Evolutionary conservation across 2,888 invertebrate species (phyloP), one percentile per base, ranked within the genome.

Genomic region (Nephrotoma guestfalica): DNA sequence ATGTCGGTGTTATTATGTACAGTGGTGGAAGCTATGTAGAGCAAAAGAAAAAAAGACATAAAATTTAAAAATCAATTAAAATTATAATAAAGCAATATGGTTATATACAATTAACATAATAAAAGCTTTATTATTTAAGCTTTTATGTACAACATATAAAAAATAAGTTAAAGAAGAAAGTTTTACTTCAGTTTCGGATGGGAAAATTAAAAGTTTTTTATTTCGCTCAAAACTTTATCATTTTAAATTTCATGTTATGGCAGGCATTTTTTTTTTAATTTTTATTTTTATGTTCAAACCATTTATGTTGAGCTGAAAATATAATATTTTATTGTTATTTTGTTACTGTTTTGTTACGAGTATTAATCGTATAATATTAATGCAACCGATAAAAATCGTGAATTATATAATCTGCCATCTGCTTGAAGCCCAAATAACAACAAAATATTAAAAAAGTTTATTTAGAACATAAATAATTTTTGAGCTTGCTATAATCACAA

Each of bases 1-100:
- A 95, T 51, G 96, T 96, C 87, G 96, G 96, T 87, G 96, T 96
- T 87, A 96, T 94, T 88, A 94, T 93, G 89, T 94, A 94, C 88
- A 94, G 89, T 18, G 94, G 93, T 88, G 93, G 93, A 90, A 86
- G 88, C 30, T 41, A 30, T 41, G 5, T 11, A 83, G 2, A 41
- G 3, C 5, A 13, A 6, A 40, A 83, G 41, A 41, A 84, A 40
- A n/a, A 83, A 40, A 83, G 6, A 85, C 18, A 85, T 85, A 43
- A 85, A 45, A 45, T 18, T 85, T 47, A 86, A 18, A 86, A 45
- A 45, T 86, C 71, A 71, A 71, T 71, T 71, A 71, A 71, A 71
- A 71, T 71, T 71, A 42, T 85, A 41, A n/a, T 85, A 6, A 71
- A 71, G 71, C 30, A 71, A 71, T 71, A 71, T 71, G 71, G 71